Base-by-base conservation (phyloP, 1,140 invertebrate genomes). In the Aphaenogaster rudis region DNA sequence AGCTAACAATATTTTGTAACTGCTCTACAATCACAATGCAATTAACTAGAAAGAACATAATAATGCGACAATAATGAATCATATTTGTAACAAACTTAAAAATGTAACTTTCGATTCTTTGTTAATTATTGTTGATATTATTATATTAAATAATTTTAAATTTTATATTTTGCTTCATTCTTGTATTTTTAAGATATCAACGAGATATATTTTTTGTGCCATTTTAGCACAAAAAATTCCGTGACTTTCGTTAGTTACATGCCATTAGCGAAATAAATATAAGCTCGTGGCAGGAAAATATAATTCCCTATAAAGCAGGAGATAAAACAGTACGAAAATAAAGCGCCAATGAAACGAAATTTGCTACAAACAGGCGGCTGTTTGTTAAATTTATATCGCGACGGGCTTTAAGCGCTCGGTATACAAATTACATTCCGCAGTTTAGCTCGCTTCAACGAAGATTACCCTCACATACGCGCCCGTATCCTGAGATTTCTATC, bases 301-400 rank as follows among this genome's bases (percentile, higher is more conserved):
- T 48, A 61, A 82, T 76, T 74, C n/a, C 17, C 48, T 7, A 54
- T 36, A 84, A 74, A 50, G 9, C 28, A 61, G 0, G 13, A 57
- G 13, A 17, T 59, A 59, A 82, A 74, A 45, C 13, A 8, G 13
- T 59, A 15, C 36, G 61, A 82, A 72, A 72, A 82, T 74, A 61
- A 82, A 74, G 2, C 42, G 45, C 33, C 17, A n/a, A 21, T 42
- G 13, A 21, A 36, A 61, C 54, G 6, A 76, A 74, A 76, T 63
- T 84, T 63, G 21, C 54, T 63, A 63, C 69, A 61, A 61, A 84
- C 69, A 84, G 45, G 42, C 57, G 69, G 54, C 67, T 84, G 80
- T 84, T 84, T 76, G 80, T 84, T 84, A 84, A 84, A 84, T 84
- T 76, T 84, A 84, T 74, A 84, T 84, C 69, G 17, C 13, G 80